Evolutionary conservation across 2,888 invertebrate genomes (phyloP).

Genomic region (Orthonychiurus folsomi): DNA sequence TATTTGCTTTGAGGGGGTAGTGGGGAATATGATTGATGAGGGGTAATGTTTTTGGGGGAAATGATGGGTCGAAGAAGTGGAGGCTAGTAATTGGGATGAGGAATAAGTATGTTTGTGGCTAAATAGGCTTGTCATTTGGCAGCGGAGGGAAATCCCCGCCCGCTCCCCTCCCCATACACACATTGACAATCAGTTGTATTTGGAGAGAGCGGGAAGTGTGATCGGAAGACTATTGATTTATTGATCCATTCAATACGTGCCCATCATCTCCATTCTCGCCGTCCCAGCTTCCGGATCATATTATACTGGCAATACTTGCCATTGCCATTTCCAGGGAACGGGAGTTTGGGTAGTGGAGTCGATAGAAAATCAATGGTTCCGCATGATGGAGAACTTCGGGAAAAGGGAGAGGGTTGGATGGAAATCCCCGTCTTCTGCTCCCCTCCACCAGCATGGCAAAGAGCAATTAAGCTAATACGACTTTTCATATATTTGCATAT

Average conservation of each 20-base stretch:
- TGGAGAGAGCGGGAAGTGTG: conserved; percentile 1
- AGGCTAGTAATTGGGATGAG: no score
- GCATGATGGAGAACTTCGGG: neutral
- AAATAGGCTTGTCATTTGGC: no score
- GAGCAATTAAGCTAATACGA: conserved; percentile 40
- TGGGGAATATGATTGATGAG: no score
- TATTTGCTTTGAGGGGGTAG: no score
- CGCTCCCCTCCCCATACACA: no score
- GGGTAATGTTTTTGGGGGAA: no score
- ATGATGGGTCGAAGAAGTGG: no score
- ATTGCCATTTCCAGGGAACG: no score
- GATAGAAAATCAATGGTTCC: conserved; percentile 13
- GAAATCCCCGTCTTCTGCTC: conserved; percentile 10
- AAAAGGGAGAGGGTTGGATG: neutral
- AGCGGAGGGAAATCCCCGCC: no score
- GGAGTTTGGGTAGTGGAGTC: neutral
- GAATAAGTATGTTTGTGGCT: no score
- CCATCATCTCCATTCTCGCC: neutral
- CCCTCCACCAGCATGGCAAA: conserved; percentile 37
- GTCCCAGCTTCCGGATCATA: neutral
- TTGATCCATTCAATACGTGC: neutral
- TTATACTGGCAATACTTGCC: neutral
- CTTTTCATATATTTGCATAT: conserved; percentile 40
- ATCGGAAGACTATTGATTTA: neutral
- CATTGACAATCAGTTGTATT: neutral